Base-by-base conservation (phyloP, 2,888 invertebrate species). In the Cecidostiba fungosa region DNA sequence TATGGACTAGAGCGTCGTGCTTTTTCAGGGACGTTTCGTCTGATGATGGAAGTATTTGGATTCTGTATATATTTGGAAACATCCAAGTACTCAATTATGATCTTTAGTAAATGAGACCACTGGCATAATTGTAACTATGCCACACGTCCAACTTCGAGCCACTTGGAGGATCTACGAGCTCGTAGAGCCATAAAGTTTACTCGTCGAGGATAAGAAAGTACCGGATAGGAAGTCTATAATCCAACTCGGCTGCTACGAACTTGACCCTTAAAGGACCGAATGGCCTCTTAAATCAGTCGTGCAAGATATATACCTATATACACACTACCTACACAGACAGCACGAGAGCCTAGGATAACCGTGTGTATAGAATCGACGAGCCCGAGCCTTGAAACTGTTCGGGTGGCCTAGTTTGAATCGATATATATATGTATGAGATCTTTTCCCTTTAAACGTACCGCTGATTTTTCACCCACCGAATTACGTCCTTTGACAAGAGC, bases 181-280 rank as follows among this genome's bases (percentile, higher is more conserved):
- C 23, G 39, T 3, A 1, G 8, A 50, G 32, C 54, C 16, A 47
- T 76, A 76, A 72, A 72, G 72, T 76, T 76, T 54, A 76, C 29
- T 76, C 43, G 26, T 19, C 19, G 12, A 14, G 26, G 62, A 8
- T 8, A 43, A 29, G 29, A 32, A n/a, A 32, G 47, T 23, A 43
- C n/a, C 19, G 36, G 43, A n/a, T n/a, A n/a, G n/a, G n/a, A 62
- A 74, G 54, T 76, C 76, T 26, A 76, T 76, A 59, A 76, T 54
- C 54, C 76, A 29, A 32, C 72, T 72, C 43, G 10, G 36, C 72
- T 72, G 16, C 72, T 72, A n/a, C 59, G 54, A 76, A 76, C 76
- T 76, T 76, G 76, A 76, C 76, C 76, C 54, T 59, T 76, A 54
- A 26, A 50, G n/a, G 54, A 54, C 47, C 50, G 29, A 39, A 72